phyloP scores from a whole-genome alignment of 2,113 vertebrate species.

The Rhea americana region DNA sequence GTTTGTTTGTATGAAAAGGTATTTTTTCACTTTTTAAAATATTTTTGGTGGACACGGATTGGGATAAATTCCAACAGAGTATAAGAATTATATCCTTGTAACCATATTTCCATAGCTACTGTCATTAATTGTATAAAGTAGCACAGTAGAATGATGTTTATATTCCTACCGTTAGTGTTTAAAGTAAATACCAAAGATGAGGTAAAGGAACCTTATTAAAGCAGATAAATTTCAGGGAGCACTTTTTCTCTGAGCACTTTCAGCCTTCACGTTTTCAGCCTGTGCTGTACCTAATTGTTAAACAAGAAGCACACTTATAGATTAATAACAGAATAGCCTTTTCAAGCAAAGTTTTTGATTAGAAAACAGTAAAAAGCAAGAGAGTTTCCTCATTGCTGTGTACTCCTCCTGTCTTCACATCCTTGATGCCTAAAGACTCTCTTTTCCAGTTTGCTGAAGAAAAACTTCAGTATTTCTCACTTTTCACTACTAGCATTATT shows the following conservation, averaged over 20 bases:
- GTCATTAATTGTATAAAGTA: neutral
- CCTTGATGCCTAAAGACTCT: conserved; percentile 29
- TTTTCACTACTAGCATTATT: conserved; percentile 43
- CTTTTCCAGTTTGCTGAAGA: conserved; percentile 28
- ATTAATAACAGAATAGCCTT: conserved; percentile 13
- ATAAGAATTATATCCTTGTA: neutral
- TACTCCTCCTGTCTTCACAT: conserved; percentile 32
- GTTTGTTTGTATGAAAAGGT: conserved; percentile 16
- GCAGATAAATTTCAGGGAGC: neutral
- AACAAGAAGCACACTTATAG: neutral
- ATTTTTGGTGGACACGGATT: conserved; percentile 24
- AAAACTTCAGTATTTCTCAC: conserved; percentile 7
- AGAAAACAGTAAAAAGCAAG: conserved; percentile 7
- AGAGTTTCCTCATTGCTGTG: conserved; percentile 28
- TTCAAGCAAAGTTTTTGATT: conserved; percentile 18
- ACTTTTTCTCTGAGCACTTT: neutral
- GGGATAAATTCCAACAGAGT: conserved; percentile 33
- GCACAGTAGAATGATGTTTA: neutral
- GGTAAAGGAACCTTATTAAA: neutral
- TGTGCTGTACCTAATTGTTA: neutral
- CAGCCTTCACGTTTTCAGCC: neutral
- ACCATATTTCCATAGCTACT: neutral
- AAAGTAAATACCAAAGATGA: conserved; percentile 7
- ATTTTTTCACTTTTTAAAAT: conserved; percentile 37
- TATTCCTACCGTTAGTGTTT: neutral